A percentile compares a stretch with the other conserved stretches of the same genome.
phyloP scores from a whole-genome alignment of 1,140 invertebrate genomes.

The Bombus difficillimus region DNA sequence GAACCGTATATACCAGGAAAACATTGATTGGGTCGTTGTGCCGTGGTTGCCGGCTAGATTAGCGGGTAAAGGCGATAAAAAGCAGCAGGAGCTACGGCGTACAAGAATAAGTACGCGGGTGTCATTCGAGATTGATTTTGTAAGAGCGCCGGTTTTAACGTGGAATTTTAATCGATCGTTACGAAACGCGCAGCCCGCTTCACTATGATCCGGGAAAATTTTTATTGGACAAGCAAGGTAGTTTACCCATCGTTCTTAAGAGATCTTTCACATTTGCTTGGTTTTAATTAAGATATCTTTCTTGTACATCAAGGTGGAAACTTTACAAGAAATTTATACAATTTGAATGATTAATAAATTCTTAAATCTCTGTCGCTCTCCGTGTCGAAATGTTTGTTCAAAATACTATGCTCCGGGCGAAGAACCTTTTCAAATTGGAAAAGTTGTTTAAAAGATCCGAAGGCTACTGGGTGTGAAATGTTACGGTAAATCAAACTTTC shows the following conservation, averaged over 20 bases:
- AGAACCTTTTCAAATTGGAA: neutral
- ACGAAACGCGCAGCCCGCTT: conserved; percentile 16
- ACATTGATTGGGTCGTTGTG: conserved; percentile 48
- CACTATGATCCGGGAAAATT: neutral
- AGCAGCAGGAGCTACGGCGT: conserved; percentile 31
- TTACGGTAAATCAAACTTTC: no score
- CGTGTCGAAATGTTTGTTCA: neutral
- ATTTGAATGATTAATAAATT: neutral
- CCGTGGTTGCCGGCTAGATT: conserved; percentile 24
- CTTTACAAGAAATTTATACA: neutral
- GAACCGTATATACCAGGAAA: conserved; percentile 36
- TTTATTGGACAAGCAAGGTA: neutral
- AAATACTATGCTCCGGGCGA: no score
- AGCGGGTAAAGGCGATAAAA: conserved; percentile 46
- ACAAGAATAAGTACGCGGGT: conserved; percentile 2
- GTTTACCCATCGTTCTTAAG: neutral
- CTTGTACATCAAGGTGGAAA: neutral
- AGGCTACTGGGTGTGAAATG: no score
- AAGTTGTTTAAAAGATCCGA: neutral
- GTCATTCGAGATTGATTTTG: conserved; percentile 21
- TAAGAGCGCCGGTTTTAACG: conserved; percentile 5
- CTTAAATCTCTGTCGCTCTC: neutral
- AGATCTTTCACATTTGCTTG: neutral
- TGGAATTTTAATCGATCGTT: conserved; percentile 53
- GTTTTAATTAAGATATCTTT: neutral